These are phyloP conservation scores for Lerista edwardsae DNA, from an alignment of 2,797 vertebrate genomes.

Conservation along the genomic window DNA sequence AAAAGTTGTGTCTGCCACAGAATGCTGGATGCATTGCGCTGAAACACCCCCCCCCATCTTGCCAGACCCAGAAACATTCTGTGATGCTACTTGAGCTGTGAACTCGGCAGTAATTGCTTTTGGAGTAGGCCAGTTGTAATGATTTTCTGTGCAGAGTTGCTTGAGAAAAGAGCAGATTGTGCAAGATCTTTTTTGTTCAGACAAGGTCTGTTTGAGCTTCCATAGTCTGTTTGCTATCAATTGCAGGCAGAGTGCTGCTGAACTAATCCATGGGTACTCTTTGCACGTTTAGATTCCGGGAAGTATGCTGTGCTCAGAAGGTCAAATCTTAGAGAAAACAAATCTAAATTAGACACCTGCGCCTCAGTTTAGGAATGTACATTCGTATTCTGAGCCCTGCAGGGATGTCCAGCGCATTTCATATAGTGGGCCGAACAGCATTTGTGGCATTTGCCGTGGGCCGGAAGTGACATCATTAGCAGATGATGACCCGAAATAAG, in stretches of 20 bases:
- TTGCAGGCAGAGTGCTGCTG: not conserved
- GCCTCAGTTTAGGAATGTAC: not conserved
- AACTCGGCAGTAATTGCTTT: constrained; percentile 29
- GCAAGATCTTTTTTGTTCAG: not conserved
- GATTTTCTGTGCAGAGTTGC: not conserved
- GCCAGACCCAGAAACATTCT: not conserved
- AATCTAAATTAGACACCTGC: not conserved
- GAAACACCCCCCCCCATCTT: not conserved
- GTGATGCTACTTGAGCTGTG: constrained; percentile 4
- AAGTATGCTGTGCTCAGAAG: not conserved
- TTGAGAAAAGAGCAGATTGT: not conserved
- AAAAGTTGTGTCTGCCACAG: too few species aligned
- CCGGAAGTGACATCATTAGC: too few species aligned
- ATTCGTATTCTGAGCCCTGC: not conserved
- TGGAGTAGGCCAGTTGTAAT: not conserved
- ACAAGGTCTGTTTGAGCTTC: constrained; percentile 33
- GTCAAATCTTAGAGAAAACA: not conserved
- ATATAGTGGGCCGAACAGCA: too few species aligned
- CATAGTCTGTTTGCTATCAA: constrained; percentile 9
- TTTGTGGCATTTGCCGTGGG: too few species aligned
- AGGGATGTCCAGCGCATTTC: too few species aligned
- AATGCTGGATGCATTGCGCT: not conserved
- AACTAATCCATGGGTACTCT: not conserved
- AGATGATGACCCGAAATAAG: too few species aligned
- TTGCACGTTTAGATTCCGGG: not conserved